These are phyloP conservation scores for Pygoscelis adeliae DNA, from an alignment of 2,113 vertebrate genomes.

Conservation along the genomic window DNA sequence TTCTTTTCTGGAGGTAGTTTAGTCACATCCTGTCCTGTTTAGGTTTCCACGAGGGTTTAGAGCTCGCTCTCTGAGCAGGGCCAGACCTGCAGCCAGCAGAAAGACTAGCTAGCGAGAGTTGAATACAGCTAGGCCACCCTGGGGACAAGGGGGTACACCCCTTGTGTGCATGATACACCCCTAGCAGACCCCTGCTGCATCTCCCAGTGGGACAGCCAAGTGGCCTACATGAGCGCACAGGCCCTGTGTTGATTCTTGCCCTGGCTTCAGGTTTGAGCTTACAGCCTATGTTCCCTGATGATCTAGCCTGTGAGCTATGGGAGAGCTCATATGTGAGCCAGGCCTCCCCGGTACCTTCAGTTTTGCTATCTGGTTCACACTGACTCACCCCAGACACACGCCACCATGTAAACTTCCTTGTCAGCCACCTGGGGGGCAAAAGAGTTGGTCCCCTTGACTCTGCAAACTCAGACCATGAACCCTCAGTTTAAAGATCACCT, in stretches of 20 bases:
- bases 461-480: not conserved
- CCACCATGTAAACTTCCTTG: not conserved
- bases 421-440: not conserved
- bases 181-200: not conserved
- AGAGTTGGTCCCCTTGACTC: not conserved
- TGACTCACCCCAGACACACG: not conserved
- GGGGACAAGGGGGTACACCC: too few species aligned
- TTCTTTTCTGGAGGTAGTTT: not conserved
- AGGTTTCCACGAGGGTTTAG: not conserved
- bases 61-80: not conserved
- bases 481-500: not conserved
- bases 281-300: fast-evolving
- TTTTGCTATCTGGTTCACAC: not conserved
- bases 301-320: not conserved
- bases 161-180: not conserved
- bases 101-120: not conserved
- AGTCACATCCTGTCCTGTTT: not conserved
- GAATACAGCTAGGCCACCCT: not conserved
- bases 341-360: not conserved
- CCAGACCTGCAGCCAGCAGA: not conserved
- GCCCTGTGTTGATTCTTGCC: not conserved
- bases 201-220: not conserved
- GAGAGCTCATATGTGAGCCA: not conserved
- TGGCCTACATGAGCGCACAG: fast-evolving
- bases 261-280: not conserved